Evolutionary conservation across 2,113 vertebrate species (phyloP).

Genomic region (Sialia sialis): DNA sequence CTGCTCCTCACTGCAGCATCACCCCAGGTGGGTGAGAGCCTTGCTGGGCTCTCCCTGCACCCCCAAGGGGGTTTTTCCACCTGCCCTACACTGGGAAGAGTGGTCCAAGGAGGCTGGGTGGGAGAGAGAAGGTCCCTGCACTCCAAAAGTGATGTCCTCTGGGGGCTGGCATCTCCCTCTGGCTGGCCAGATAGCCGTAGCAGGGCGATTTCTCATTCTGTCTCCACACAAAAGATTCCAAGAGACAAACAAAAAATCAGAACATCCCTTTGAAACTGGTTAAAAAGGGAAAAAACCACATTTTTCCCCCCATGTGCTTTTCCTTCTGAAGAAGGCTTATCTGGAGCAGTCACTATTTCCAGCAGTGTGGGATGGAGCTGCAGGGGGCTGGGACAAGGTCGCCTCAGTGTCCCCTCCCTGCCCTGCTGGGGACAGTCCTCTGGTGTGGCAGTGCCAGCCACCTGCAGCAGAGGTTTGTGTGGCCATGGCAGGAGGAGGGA

Average conservation of each 20-base stretch:
- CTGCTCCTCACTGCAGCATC: accelerated
- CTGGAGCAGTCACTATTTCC: background rate
- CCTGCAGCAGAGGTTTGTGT: accelerated
- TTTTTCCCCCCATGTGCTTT: background rate
- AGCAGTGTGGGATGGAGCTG: accelerated
- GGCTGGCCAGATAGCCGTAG: background rate
- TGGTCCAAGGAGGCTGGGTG: background rate
- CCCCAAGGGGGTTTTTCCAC: background rate
- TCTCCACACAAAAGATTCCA: background rate
- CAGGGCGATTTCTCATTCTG: background rate
- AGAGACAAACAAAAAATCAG: background rate
- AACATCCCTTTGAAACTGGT: background rate
- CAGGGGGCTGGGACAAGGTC: background rate
- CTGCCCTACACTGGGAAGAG: background rate
- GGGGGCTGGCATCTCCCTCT: background rate
- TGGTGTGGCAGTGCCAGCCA: accelerated
- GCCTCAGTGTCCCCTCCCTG: background rate
- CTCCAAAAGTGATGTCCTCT: background rate
- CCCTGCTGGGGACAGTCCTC: background rate
- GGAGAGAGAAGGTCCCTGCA: background rate
- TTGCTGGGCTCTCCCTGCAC: background rate
- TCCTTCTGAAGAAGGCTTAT: background rate
- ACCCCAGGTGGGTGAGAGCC: background rate
- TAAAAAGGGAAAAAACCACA: background rate
- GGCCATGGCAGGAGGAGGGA: accelerated